Evolutionary conservation across 1,140 invertebrate genomes (phyloP).

Genomic region (Hirudo medicinalis): DNA sequence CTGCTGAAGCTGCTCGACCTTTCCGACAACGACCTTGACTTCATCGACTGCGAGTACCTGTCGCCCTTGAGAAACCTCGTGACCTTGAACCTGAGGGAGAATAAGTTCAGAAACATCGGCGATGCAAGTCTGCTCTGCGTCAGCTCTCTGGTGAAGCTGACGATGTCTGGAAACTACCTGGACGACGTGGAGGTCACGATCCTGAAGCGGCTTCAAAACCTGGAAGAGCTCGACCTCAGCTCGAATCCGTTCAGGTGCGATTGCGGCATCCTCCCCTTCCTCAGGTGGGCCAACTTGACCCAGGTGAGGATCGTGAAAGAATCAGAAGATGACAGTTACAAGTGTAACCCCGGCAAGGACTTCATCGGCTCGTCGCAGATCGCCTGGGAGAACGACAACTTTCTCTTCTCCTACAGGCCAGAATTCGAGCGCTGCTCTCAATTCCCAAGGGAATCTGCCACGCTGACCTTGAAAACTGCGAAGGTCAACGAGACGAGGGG

Average conservation of each 20-base stretch:
- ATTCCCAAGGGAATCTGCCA: background rate
- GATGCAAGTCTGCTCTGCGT: slow-evolving; percentile 3
- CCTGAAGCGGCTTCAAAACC: slow-evolving; percentile 11
- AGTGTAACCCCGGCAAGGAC: background rate
- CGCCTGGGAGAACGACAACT: slow-evolving; percentile 6
- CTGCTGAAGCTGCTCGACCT: slow-evolving; percentile 30
- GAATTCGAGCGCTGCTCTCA: slow-evolving; percentile 1
- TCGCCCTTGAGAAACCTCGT: slow-evolving; percentile 11
- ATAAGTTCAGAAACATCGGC: slow-evolving; percentile 15
- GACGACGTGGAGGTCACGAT: slow-evolving; percentile 9
- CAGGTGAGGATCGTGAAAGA: slow-evolving; percentile 13
- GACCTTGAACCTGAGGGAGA: slow-evolving; percentile 13
- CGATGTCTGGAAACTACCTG: slow-evolving; percentile 17
- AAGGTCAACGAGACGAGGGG: background rate
- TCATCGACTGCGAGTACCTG: slow-evolving; percentile 8
- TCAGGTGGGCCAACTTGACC: slow-evolving; percentile 18
- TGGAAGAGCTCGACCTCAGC: slow-evolving; percentile 22
- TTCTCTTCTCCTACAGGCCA: slow-evolving; percentile 8
- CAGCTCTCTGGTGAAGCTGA: slow-evolving; percentile 14
- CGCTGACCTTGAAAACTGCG: background rate
- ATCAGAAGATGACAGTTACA: slow-evolving; percentile 10
- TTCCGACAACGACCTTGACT: slow-evolving; percentile 27
- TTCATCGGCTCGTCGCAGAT: background rate
- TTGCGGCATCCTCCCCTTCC: slow-evolving; percentile 15
- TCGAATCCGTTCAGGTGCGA: slow-evolving; percentile 22